Base-by-base conservation (phyloP, 2,797 vertebrate genomes). In the Pristis pectinata region DNA sequence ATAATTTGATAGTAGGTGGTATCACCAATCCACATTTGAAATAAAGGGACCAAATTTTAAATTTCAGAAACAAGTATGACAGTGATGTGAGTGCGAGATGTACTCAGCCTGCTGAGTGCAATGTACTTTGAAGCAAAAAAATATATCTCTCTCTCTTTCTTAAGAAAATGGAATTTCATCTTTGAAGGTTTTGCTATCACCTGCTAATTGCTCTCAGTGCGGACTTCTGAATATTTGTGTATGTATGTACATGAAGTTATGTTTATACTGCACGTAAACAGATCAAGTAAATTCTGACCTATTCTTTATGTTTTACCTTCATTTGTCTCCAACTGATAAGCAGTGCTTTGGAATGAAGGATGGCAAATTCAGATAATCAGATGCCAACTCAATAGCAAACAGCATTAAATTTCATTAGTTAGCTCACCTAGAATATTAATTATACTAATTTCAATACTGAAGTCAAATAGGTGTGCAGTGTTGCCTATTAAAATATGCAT, bases 401-500 rank as follows among this genome's bases (percentile, higher is more conserved):
- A 37, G 67, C 92, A 34, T 27, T 15, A 72, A 74, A 76, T 94
- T 19, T 76, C 44, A 93, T 22, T 49, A 72, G 92, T 94, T 53
- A 94, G 72, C 92, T 76, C 11, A 72, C 70, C 72, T 59, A 87
- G 53, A 87, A 53, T 87, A 59, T 87, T 89, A 27, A 89, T 59
- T 17, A 56, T 76, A 94, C 44, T 34, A 74, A 94, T n/a, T 97
- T 96, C 97, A 98, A 98, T 97, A 98, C 98, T 98, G 97, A 97
- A 95, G 95, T 95, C 97, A 97, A 94, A 96, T 97, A 96, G 95
- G 96, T 97, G 95, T 95, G 94, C 94, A 93, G 41, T 96, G 96
- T 96, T 95, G 96, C 72, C 41, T 72, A 49, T 74, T 96, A 97
- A 98, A 98, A 98, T 98, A 99, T 98, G 98, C 98, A 98, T 98